phyloP scores from a whole-genome alignment of 2,888 invertebrate species.

The Hydriomena furcata region DNA sequence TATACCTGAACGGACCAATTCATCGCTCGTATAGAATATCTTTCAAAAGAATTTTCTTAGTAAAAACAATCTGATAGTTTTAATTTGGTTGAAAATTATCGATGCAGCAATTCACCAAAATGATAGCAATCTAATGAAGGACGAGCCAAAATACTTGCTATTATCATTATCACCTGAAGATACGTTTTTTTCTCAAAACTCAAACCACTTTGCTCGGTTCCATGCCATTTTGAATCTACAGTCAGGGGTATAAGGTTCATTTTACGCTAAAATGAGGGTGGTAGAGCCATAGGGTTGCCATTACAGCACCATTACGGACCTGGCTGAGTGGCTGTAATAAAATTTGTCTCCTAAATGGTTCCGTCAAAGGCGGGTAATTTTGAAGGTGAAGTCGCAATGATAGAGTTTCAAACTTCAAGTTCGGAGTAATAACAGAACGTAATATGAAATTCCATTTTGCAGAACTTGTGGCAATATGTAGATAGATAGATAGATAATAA shows the following conservation, averaged over 20 bases:
- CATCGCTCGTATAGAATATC: too few relatives aligned
- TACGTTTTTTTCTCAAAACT: too few relatives aligned
- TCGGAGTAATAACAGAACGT: neutral
- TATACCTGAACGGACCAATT: too few relatives aligned
- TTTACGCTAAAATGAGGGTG: conserved; percentile 4
- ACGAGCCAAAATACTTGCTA: too few relatives aligned
- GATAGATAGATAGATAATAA: too few relatives aligned
- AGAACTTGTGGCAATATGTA: conserved; percentile 2
- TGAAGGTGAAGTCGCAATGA: conserved; percentile 12
- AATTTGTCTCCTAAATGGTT: conserved; percentile 57
- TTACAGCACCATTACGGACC: conserved; percentile 31
- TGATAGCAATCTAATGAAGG: too few relatives aligned
- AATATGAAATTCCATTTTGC: neutral
- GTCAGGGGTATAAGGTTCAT: conserved; percentile 11
- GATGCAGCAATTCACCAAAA: too few relatives aligned
- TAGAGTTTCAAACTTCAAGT: conserved; percentile 13
- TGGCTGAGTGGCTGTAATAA: conserved; percentile 49
- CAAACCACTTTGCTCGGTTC: too few relatives aligned
- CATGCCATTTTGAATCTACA: neutral
- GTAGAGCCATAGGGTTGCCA: conserved; percentile 16
- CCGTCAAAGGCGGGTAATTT: conserved; percentile 48
- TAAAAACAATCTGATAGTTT: too few relatives aligned
- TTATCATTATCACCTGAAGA: too few relatives aligned
- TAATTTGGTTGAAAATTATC: too few relatives aligned
- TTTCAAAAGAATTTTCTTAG: too few relatives aligned